Base-by-base conservation (phyloP, 2,888 invertebrate genomes). In the Argyra leucocephala region DNA sequence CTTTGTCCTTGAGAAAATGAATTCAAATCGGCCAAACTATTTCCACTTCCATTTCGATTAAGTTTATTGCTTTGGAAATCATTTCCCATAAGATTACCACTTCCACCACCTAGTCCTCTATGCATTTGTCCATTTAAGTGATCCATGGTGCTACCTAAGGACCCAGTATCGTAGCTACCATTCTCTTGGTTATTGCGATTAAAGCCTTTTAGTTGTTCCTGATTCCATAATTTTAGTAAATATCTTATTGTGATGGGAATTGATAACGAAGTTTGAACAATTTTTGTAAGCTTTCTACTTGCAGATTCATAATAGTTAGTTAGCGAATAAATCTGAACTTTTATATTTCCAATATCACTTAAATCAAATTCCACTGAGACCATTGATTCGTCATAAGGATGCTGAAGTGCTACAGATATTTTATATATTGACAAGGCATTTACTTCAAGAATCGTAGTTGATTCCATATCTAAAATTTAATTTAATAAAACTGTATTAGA, bases 341-440 rank as follows among this genome's bases (percentile, higher is more conserved):
- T 86, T 0, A 93, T 85, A 69, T 88, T 87, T 0, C 89, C 87
- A 22, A 91, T 86, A 73, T 95, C 93, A 7, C 85, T 82, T 64
- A 97, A 82, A 77, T 94, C 90, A 69, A 97, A 83, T 76, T 96
- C 96, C 18, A 92, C 90, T 0, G 96, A 95, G 0, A 94, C 92
- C 87, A 96, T 89, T 68, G 91, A 90, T 78, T 95, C 95, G 75
- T 94, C 93, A 22, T 89, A 82, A 0, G 96, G 96, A 81, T 96
- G 95, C 76, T 96, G 95, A 75, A 97, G 85, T 10, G 93, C 90
- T 22, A 97, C 88, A 12, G 91, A 90, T 69, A 97, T 86, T 78
- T 93, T 92, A 69, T 91, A 90, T 83, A 93, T 90, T 0, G 94
- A 93, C 48, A 94, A 81, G 3, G 95, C 92, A 72, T 89, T 92